These are phyloP conservation scores for Lepidocolaptes lacrymiger DNA, from an alignment of 2,797 vertebrate species.

Conservation along the genomic window DNA sequence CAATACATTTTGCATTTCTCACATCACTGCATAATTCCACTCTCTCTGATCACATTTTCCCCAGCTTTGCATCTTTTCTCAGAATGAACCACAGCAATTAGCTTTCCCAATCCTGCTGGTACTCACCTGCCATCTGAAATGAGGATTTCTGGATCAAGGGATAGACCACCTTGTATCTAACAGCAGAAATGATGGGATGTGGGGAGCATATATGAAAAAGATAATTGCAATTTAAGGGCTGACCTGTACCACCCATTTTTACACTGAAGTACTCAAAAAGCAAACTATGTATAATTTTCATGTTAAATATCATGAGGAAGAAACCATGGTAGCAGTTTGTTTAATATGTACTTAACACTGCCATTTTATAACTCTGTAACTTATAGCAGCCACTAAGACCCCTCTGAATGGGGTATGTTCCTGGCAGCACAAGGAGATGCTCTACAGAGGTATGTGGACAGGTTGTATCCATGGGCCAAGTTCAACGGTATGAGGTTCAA, in stretches of 20 bases:
- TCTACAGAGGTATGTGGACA: background rate
- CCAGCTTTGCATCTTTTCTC: background rate
- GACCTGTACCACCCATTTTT: background rate
- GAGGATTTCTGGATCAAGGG: background rate
- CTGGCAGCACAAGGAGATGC: background rate
- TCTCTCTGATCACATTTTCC: background rate
- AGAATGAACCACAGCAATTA: background rate
- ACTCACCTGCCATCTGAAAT: background rate
- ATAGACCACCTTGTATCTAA: background rate
- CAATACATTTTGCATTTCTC: background rate
- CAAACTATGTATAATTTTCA: background rate
- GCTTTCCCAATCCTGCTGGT: background rate
- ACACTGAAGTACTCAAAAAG: background rate
- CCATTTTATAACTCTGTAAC: background rate
- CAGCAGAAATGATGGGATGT: background rate
- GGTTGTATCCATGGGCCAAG: background rate
- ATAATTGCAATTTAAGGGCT: background rate
- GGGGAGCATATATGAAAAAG: accelerated
- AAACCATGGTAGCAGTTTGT: background rate
- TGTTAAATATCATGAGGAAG: background rate
- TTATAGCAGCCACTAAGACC: background rate
- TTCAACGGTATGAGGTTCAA: background rate
- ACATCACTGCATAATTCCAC: background rate
- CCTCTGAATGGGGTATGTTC: background rate
- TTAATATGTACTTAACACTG: background rate